Evolutionary conservation across 2,113 vertebrate genomes (phyloP).

Genomic region (Bubo blakistoni): DNA sequence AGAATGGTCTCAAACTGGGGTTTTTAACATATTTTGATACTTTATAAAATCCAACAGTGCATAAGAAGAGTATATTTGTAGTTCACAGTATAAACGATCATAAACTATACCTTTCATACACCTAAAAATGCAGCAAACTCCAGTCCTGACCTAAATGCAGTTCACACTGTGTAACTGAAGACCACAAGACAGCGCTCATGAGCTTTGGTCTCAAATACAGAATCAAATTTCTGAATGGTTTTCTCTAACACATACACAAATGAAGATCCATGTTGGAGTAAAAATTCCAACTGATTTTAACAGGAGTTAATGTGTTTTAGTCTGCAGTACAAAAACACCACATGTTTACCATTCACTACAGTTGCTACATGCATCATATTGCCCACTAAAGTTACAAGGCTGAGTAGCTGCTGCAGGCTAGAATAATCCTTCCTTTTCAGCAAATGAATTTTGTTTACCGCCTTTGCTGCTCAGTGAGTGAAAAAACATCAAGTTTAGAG

Average conservation of each 20-base stretch:
- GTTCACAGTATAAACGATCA: not conserved
- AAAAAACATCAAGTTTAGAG: not conserved
- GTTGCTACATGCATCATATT: not conserved
- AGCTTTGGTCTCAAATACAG: not conserved
- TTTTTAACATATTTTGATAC: not conserved
- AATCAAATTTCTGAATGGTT: not conserved
- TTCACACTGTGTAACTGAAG: not conserved
- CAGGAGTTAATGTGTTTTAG: not conserved
- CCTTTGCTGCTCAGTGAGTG: not conserved
- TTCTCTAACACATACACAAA: not conserved
- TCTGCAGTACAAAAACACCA: not conserved
- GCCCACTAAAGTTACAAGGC: not conserved
- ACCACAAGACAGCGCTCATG: not conserved
- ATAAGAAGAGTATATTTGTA: not conserved
- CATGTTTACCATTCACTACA: not conserved
- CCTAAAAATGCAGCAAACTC: not conserved
- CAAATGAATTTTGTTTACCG: slow-evolving; percentile 35
- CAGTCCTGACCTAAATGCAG: not conserved
- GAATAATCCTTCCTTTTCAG: not conserved
- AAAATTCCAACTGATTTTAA: not conserved
- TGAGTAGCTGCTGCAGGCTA: slow-evolving; percentile 6
- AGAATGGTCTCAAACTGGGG: not conserved
- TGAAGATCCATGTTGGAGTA: not conserved
- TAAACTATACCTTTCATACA: not conserved
- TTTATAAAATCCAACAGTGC: not conserved